Conservation (phyloP, 2,888 invertebrate species). For the Luperina nickerlii region DNA sequence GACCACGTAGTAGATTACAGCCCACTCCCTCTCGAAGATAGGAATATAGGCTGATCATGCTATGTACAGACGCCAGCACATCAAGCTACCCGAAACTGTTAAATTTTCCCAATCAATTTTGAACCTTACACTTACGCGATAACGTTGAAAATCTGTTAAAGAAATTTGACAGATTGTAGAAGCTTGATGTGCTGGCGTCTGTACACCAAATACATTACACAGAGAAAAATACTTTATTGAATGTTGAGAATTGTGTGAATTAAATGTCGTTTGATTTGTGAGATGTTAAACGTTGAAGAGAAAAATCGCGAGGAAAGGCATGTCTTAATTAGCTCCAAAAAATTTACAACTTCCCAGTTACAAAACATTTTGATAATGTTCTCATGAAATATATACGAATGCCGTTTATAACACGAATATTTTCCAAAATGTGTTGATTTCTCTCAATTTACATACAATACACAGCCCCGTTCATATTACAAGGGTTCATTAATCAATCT, state of each 20-base stretch:
- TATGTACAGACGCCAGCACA: too few species aligned
- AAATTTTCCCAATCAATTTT: too few species aligned
- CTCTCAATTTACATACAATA: neutral
- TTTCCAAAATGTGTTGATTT: neutral
- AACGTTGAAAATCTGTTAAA: too few species aligned
- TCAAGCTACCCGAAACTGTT: too few species aligned
- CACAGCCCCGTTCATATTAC: conserved; percentile 11
- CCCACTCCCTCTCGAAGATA: too few species aligned
- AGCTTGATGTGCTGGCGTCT: too few species aligned
- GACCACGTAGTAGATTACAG: too few species aligned
- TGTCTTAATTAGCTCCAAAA: neutral
- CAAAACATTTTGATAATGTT: neutral
- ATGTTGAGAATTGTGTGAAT: neutral
- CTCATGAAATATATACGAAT: neutral
- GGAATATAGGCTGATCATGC: too few species aligned
- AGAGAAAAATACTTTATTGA: too few species aligned
- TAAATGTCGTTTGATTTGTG: neutral
- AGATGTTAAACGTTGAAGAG: neutral
- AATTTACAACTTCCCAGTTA: neutral
- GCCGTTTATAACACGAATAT: neutral
- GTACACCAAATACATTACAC: too few species aligned
- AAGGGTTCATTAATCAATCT: conserved; percentile 34
- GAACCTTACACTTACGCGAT: too few species aligned
- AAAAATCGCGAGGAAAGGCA: neutral
- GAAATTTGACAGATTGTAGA: too few species aligned